phyloP scores from a whole-genome alignment of 2,113 vertebrate species.

The Asarcornis scutulata region DNA sequence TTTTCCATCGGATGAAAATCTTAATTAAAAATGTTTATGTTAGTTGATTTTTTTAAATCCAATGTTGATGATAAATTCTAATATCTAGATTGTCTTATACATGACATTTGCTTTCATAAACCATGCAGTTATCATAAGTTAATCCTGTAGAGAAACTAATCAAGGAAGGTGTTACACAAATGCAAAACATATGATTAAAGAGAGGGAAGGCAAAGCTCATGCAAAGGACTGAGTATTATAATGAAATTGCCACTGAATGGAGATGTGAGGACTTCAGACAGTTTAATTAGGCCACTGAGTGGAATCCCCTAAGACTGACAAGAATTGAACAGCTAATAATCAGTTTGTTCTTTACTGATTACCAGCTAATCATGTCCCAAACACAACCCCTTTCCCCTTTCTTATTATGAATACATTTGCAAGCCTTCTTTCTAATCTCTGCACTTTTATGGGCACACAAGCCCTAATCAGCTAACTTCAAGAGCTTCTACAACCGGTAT shows the following conservation, averaged over 20 bases:
- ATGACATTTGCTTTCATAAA: constrained; percentile 84
- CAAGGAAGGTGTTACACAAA: constrained; percentile 85
- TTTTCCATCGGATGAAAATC: constrained; percentile 31
- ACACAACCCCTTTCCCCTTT: constrained; percentile 75
- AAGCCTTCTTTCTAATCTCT: constrained; percentile 71
- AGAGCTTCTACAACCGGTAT: constrained; percentile 74
- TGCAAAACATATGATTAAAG: constrained; percentile 87
- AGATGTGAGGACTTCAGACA: constrained; percentile 81
- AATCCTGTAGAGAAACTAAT: constrained; percentile 88
- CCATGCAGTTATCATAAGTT: constrained; percentile 77
- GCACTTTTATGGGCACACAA: constrained; percentile 61
- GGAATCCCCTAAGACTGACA: constrained; percentile 86
- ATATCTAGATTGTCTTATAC: constrained; percentile 72
- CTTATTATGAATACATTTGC: constrained; percentile 81
- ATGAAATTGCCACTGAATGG: constrained; percentile 79
- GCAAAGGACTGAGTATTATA: constrained; percentile 76
- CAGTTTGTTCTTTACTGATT: constrained; percentile 95
- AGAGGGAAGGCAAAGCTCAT: constrained; percentile 76
- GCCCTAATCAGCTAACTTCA: constrained; percentile 76
- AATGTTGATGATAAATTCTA: constrained; percentile 63
- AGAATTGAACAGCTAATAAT: constrained; percentile 90
- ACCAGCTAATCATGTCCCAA: constrained; percentile 90
- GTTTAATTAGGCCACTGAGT: constrained; percentile 87
- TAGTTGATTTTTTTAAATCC: constrained; percentile 45
- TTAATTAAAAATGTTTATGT: constrained; percentile 67